These are phyloP conservation scores for Bergia sp. DNA, from an alignment of 92 coral and sea anemone genomes.

Conservation along the genomic window DNA sequence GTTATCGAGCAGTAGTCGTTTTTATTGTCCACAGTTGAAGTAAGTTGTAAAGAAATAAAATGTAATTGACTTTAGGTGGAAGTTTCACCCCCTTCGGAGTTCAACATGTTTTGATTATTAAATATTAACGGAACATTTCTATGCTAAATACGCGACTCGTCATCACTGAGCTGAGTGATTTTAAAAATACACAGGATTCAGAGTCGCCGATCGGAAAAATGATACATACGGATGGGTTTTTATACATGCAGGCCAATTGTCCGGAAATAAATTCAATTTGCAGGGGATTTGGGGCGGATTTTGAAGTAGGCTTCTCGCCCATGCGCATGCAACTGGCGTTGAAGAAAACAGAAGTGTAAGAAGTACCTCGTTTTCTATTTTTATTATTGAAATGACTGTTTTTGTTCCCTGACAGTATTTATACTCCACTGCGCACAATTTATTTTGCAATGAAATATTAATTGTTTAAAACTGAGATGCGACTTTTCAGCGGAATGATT, in stretches of 20 bases:
- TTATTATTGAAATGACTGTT: background rate
- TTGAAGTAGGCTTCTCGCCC: too few relatives aligned
- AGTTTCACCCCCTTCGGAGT: background rate
- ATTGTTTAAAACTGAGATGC: background rate
- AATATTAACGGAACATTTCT: constrained; percentile 38
- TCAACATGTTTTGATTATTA: constrained; percentile 13
- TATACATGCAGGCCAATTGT: background rate
- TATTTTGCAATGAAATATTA: background rate
- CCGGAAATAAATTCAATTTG: background rate
- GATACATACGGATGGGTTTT: background rate
- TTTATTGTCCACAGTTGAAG: background rate
- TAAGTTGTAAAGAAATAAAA: background rate
- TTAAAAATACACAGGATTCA: background rate
- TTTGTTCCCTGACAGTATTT: background rate
- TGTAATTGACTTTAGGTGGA: background rate
- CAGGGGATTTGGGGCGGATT: background rate
- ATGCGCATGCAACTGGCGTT: too few relatives aligned
- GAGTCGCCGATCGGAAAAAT: background rate
- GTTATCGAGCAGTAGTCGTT: background rate
- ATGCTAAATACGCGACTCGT: constrained; percentile 22
- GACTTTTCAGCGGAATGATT: background rate
- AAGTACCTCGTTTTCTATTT: background rate
- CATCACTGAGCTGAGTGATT: constrained; percentile 1
- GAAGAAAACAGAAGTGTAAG: background rate
- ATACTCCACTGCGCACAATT: background rate